A percentile compares a stretch with the other conserved stretches of the same genome.
Evolutionary conservation across 2,888 invertebrate species (phyloP).

Genomic region (Caenorhabditis panamensis): DNA sequence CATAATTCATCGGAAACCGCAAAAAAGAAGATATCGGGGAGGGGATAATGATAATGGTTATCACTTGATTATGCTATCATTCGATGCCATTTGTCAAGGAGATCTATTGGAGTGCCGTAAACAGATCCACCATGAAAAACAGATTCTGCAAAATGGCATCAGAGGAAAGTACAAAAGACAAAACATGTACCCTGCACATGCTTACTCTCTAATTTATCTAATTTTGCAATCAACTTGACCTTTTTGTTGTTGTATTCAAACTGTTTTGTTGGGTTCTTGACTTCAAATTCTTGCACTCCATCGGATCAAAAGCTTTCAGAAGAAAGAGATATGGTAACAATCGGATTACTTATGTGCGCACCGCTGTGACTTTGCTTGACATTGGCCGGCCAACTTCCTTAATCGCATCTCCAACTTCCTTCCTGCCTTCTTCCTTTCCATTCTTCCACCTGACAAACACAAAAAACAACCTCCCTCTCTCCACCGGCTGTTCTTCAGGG

Average conservation of each 20-base stretch:
- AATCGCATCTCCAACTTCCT: conserved; percentile 6
- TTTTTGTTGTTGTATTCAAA: conserved; percentile 9
- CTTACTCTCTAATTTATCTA: not conserved
- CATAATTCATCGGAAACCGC: not conserved
- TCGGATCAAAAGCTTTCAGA: not conserved
- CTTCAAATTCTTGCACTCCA: too few species aligned
- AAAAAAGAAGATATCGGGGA: not conserved
- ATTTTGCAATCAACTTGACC: conserved; percentile 12
- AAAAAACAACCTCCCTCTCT: conserved; percentile 36
- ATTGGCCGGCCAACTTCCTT: conserved; percentile 33
- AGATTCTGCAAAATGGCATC: not conserved
- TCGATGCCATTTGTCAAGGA: not conserved
- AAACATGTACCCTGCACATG: not conserved
- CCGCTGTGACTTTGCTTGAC: conserved; percentile 29
- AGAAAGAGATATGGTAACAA: conserved; percentile 10
- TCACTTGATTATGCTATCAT: not conserved
- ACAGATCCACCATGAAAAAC: too few species aligned
- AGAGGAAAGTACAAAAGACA: not conserved
- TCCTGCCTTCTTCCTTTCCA: conserved; percentile 32
- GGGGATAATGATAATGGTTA: not conserved
- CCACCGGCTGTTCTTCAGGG: conserved; percentile 34
- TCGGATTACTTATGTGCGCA: conserved; percentile 46
- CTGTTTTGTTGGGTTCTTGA: too few species aligned
- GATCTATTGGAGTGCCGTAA: too few species aligned
- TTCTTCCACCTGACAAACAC: conserved; percentile 6